These are phyloP conservation scores for Petrolisthes cinctipes DNA, from an alignment of 2,888 invertebrate species.

Conservation along the genomic window DNA sequence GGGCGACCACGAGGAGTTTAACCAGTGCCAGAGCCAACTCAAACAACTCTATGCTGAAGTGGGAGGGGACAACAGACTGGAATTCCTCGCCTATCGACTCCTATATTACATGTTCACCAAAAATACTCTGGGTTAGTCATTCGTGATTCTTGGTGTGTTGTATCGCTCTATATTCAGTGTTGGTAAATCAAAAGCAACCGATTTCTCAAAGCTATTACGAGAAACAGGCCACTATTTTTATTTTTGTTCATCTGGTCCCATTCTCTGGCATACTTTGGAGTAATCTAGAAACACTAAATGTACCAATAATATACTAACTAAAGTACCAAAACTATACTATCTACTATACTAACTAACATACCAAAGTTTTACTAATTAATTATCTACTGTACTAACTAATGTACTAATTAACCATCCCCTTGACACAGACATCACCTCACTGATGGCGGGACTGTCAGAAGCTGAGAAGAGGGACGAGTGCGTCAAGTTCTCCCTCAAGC, in stretches of 20 bases:
- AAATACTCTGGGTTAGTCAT: constrained; percentile 87
- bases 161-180: too few species aligned
- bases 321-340: not conserved
- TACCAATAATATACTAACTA: too few species aligned
- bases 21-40: constrained; percentile 98
- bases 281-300: too few species aligned
- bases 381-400: not conserved
- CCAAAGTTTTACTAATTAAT: not conserved
- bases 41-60: constrained; percentile 91
- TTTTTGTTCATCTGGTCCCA: too few species aligned
- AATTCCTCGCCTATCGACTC: constrained; percentile 96
- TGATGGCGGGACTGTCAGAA: constrained; percentile 83
- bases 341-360: not conserved
- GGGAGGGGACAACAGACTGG: constrained; percentile 80
- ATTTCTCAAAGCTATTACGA: too few species aligned
- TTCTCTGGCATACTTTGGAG: too few species aligned
- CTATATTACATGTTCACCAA: constrained; percentile 98
- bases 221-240: too few species aligned
- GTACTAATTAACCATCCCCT: constrained; percentile 63
- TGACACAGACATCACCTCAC: constrained; percentile 89
- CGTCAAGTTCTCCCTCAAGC: constrained; percentile 86
- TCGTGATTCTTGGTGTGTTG: too few species aligned
- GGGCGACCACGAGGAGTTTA: constrained; percentile 98
- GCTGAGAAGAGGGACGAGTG: constrained; percentile 85
- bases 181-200: too few species aligned